Conservation (phyloP, 2,113 vertebrate species). For the Scalopus aquaticus region DNA sequence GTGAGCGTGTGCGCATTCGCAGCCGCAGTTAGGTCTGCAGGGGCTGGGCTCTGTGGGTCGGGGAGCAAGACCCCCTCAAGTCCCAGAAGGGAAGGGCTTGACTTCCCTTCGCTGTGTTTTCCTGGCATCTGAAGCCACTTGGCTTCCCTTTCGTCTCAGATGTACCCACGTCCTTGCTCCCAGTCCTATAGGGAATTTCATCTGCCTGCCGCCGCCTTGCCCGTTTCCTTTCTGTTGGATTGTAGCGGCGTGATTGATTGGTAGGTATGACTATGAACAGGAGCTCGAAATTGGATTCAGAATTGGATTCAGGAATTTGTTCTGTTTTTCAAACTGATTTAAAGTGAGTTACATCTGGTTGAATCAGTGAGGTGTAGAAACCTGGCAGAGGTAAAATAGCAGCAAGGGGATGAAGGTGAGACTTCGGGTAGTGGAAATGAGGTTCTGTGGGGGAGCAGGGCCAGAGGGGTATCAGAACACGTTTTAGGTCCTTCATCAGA, state of each 20-base stretch:
- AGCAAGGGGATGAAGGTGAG: background rate
- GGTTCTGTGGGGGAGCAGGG: background rate
- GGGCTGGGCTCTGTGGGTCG: background rate
- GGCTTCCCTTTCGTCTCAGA: background rate
- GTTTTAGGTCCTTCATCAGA: background rate
- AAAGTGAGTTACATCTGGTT: background rate
- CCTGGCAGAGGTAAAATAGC: background rate
- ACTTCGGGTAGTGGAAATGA: background rate
- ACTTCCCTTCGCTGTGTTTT: background rate
- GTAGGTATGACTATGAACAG: background rate
- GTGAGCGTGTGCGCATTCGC: background rate
- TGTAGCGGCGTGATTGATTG: background rate
- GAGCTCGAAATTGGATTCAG: conserved; percentile 10
- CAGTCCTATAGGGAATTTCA: background rate
- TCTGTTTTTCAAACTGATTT: background rate
- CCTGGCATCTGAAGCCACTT: background rate
- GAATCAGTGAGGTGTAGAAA: background rate
- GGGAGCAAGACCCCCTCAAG: too few relatives aligned
- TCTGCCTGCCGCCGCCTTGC: background rate
- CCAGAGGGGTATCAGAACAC: background rate
- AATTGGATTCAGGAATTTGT: background rate
- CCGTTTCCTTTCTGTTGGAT: background rate
- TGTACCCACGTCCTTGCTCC: background rate
- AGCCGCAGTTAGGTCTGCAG: background rate
- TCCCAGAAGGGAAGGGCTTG: background rate